Evolutionary conservation across 2,888 invertebrate genomes (phyloP).

Genomic region (Troglohyphantes excavatus): DNA sequence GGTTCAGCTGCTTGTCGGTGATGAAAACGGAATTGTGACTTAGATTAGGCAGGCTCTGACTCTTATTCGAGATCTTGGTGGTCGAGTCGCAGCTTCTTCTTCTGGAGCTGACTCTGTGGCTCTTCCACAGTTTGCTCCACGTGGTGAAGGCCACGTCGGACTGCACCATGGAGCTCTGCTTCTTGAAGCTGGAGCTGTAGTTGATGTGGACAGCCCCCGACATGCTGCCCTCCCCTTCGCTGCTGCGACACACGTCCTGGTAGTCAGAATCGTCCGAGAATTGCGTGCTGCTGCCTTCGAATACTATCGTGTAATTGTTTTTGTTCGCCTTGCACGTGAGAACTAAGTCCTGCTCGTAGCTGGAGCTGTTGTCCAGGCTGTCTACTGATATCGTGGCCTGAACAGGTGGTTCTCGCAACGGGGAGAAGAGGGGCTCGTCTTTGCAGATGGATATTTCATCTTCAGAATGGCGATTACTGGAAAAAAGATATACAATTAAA

Average conservation of each 20-base stretch:
- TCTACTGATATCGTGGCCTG: slow-evolving; percentile 90
- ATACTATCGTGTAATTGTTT: slow-evolving; percentile 97
- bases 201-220: slow-evolving; percentile 66
- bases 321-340: slow-evolving; percentile 95
- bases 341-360: slow-evolving; percentile 91
- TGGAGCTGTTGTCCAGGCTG: slow-evolving; percentile 92
- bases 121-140: slow-evolving; percentile 90
- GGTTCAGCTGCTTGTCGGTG: slow-evolving; percentile 72
- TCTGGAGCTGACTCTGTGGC: slow-evolving; percentile 77
- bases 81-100: slow-evolving; percentile 31
- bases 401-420: slow-evolving; percentile 88
- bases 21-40: slow-evolving; percentile 76
- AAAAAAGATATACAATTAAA: too few species aligned
- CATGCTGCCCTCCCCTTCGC: slow-evolving; percentile 76
- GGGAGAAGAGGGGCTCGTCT: slow-evolving; percentile 89
- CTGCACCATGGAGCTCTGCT: slow-evolving; percentile 90
- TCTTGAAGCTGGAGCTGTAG: background rate
- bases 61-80: slow-evolving; percentile 75
- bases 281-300: slow-evolving; percentile 87
- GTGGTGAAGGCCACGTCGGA: slow-evolving; percentile 94
- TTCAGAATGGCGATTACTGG: slow-evolving; percentile 77
- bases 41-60: slow-evolving; percentile 80
- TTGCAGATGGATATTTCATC: slow-evolving; percentile 79
- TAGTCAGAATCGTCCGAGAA: slow-evolving; percentile 91
- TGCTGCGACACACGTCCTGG: slow-evolving; percentile 82